Evolutionary conservation across 2,888 invertebrate genomes (phyloP), one percentile per base, ranked within the genome.

Genomic region (Pteria penguin): DNA sequence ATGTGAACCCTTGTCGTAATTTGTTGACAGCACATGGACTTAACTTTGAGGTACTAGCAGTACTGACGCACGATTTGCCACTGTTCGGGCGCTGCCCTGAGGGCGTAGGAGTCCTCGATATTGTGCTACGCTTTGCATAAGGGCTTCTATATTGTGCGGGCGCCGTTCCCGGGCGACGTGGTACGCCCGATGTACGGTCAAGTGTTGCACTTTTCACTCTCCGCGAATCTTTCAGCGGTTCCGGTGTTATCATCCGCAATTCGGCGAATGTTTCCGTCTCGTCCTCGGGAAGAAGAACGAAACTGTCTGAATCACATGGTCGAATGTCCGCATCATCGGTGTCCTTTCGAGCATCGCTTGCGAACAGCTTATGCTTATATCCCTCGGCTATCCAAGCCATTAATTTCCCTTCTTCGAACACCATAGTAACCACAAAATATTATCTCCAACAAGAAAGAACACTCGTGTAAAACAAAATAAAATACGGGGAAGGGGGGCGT

Each of bases 321-420:
- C 75, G 71, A n/a, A 84, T 65, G 11, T 69, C 73, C 18, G 78
- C 70, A 27, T 75, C 76, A 26, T 79, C 68, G 45, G 8, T 36
- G 8, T 5, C 8, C 69, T 81, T 80, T 3, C 78, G 52, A 1
- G 72, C 65, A 29, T 81, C 81, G n/a, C 79, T 70, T 32, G 80
- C 81, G 60, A 82, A 80, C 14, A 84, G 58, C 63, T 84, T 84
- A 26, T 75, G 52, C 24, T 75, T 79, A 32, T 83, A 85, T 4
- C 83, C 83, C 27, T 83, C 83, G 5, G 84, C 83, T 14, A 84
- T 27, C 85, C 85, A 85, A 3, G 80, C 62, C n/a, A 76, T 27
- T 5, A 72, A 36, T 18, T 55, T 63, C 14, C 57, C 32, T n/a
- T 72, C 72, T 33, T 72, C 63, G 36, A 72, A 55, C 55, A 63